Evolutionary conservation across 2,113 vertebrate species (phyloP), one percentile per base, ranked within the genome.

Genomic region (Pomatostomus ruficeps): DNA sequence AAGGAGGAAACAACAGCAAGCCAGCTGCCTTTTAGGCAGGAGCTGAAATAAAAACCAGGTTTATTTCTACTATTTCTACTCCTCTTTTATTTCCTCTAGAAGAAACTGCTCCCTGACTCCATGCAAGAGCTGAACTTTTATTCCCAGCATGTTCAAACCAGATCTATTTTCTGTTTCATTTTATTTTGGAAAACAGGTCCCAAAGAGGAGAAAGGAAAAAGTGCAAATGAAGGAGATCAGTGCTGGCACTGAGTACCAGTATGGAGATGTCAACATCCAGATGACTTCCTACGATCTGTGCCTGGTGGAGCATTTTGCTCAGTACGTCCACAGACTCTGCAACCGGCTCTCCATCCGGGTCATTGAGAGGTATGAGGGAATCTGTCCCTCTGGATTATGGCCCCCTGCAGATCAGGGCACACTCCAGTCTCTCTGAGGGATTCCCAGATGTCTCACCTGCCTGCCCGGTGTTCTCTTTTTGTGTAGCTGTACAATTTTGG

Each of bases 241-340:
- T 20, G 5, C 71, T 10, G 98, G 97, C 4, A 98, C 98, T 0
- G 96, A 98, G 19, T 79, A 97, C 0, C 96, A 97, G 46, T 99
- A 99, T 31, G 99, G 99, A 9, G 91, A 98, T n/a, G 43, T 99
- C 92, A 99, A 99, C 51, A 96, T 99, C 63, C 97, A 94, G 7
- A 93, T 99, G 88, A 99, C 98, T 3, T 98, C 98, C n/a, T 97
- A 98, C 1, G 98, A 99, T 95, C 98, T 99, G 98, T 98, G 98
- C 11, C 43, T 98, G 4, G 98, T 99, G 95, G 99, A 99, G 88
- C 98, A 98, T 55, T 99, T 98, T 83, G 93, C 98, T 12, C 98
- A 98, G 76, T 99, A 99, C 20, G 91, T 99, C 71, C 99, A 99
- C 66, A 98, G 98, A 25, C 97, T 99, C 93, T 99, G 99, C 97